phyloP scores from a whole-genome alignment of 2,888 invertebrate species.

The Tiliacea aurago region DNA sequence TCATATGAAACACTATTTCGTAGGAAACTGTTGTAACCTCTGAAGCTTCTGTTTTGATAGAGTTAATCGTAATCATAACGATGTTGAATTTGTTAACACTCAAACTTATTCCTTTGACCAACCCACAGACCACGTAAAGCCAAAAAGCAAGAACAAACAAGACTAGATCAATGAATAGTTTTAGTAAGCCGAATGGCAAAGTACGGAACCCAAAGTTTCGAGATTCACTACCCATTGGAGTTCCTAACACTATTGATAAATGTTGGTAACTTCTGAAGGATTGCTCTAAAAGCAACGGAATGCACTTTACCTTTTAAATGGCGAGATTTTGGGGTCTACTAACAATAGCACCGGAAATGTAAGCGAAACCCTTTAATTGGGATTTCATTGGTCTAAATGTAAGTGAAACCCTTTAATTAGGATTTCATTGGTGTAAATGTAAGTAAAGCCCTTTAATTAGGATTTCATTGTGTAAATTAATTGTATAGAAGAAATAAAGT shows the following conservation, averaged over 20 bases:
- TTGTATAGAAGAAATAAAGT: too few relatives aligned
- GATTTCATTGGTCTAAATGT: background rate
- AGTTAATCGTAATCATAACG: too few relatives aligned
- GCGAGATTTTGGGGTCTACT: background rate
- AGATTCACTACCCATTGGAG: conserved; percentile 36
- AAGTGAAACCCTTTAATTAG: too few relatives aligned
- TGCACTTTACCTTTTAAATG: conserved; percentile 35
- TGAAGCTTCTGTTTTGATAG: too few relatives aligned
- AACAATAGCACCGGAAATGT: background rate
- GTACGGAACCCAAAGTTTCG: conserved; percentile 43
- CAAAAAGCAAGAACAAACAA: conserved; percentile 13
- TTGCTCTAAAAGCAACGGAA: conserved; percentile 28
- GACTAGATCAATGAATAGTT: conserved; percentile 19
- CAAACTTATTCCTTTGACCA: conserved; percentile 1
- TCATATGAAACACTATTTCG: too few relatives aligned
- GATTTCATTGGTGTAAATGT: too few relatives aligned
- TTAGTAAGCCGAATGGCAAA: conserved; percentile 27
- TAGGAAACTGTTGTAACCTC: too few relatives aligned
- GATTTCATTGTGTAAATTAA: too few relatives aligned
- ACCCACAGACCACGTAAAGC: background rate
- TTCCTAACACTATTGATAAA: conserved; percentile 46
- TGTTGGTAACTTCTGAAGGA: conserved; percentile 47
- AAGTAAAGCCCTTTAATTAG: too few relatives aligned
- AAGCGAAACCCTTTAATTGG: too few relatives aligned
- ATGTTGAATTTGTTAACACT: too few relatives aligned